Conservation (phyloP, 2,113 vertebrate genomes). For the Sapayoa aenigma region DNA sequence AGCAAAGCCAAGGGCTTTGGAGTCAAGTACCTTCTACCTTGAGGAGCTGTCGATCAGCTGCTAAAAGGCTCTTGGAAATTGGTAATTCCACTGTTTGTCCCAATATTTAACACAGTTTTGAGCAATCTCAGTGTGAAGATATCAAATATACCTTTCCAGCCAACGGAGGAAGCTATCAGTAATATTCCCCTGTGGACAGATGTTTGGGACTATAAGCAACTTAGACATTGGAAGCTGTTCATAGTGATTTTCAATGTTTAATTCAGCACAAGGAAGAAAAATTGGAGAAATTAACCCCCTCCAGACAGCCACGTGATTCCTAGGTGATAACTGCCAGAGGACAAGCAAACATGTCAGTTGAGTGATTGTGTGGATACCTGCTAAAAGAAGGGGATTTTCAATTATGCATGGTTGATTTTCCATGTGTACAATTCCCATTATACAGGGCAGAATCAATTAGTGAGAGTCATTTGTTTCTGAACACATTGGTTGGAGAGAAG, state of each 20-base stretch:
- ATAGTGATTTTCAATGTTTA: background rate
- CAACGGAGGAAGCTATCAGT: background rate
- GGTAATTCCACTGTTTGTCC: too few relatives aligned
- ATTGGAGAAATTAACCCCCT: background rate
- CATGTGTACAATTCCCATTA: background rate
- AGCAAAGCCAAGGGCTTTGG: background rate
- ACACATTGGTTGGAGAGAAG: background rate
- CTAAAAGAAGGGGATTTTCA: constrained; percentile 3
- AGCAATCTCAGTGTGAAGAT: background rate
- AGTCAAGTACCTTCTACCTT: background rate
- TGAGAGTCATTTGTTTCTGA: constrained; percentile 27
- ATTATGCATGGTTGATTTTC: background rate
- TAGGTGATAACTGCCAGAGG: background rate
- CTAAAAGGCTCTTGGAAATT: background rate
- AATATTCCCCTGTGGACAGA: background rate
- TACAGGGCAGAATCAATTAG: constrained; percentile 9
- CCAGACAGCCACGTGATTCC: background rate
- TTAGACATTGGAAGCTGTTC: background rate
- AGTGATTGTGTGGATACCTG: background rate
- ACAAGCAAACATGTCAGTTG: background rate
- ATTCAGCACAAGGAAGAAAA: background rate
- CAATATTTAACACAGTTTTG: too few relatives aligned
- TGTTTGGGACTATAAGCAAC: background rate
- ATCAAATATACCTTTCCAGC: background rate
- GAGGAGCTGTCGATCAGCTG: background rate